Conservation (phyloP, 2,797 vertebrate species). For the Alouatta caraya region DNA sequence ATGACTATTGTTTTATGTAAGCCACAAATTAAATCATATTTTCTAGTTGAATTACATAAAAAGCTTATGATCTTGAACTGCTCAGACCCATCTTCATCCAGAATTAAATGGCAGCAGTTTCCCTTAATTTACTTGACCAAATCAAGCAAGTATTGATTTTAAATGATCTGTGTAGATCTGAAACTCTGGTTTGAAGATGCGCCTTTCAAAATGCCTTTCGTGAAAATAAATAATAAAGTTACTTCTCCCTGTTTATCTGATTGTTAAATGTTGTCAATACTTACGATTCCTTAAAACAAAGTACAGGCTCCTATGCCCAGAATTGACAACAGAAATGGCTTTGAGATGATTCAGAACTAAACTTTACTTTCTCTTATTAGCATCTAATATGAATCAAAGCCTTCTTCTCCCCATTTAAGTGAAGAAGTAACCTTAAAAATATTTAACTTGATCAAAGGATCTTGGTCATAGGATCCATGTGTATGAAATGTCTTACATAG, state of each 20-base stretch:
- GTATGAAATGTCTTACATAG: not conserved
- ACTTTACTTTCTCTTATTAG: conserved; percentile 4
- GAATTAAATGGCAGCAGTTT: not conserved
- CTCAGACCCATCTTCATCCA: not conserved
- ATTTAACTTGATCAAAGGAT: not conserved
- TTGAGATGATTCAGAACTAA: not conserved
- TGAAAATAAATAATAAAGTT: not conserved
- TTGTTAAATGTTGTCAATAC: conserved; percentile 28
- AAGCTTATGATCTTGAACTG: not conserved
- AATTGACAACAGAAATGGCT: not conserved
- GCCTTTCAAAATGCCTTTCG: not conserved
- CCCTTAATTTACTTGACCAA: not conserved
- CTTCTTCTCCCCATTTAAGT: not conserved
- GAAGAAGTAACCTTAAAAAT: conserved; percentile 22
- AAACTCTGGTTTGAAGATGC: not conserved
- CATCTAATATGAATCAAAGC: not conserved
- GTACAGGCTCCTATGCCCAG: not conserved
- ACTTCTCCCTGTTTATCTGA: not conserved
- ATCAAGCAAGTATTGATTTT: not conserved
- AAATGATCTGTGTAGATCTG: not conserved
- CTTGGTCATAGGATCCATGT: not conserved
- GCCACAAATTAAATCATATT: not conserved
- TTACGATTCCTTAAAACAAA: not conserved
- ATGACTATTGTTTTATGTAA: not conserved
- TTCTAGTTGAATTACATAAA: not conserved